A percentile compares a stretch with the other conserved stretches of the same genome.
Conservation (phyloP, 2,797 vertebrate species). For the Fratercula arctica region DNA sequence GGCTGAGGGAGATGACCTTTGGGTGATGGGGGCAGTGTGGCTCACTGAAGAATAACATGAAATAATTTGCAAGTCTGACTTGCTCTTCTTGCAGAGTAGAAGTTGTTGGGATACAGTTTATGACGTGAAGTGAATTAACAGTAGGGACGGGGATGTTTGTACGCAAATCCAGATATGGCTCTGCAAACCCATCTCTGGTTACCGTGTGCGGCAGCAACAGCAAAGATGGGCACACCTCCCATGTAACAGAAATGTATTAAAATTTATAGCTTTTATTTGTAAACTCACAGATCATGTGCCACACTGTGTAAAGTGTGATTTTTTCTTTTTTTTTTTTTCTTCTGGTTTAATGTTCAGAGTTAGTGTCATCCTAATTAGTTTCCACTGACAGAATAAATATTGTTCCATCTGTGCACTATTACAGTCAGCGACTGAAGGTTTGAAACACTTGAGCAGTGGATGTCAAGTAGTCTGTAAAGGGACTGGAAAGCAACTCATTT, state of each 20-base stretch:
- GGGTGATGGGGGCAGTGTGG: neutral
- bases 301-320: conserved; percentile 66
- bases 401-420: conserved; percentile 69
- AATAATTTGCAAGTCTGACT: neutral
- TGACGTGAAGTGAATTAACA: neutral
- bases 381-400: conserved; percentile 75
- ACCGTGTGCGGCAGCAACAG: neutral
- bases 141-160: neutral
- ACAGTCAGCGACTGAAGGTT: conserved; percentile 61
- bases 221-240: neutral
- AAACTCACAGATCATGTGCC: conserved; percentile 59
- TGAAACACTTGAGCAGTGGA: conserved; percentile 73
- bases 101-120: neutral
- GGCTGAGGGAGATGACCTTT: neutral
- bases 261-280: conserved; percentile 62
- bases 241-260: conserved; percentile 40
- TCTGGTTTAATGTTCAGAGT: conserved; percentile 69
- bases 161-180: neutral
- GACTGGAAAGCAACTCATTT: conserved; percentile 52
- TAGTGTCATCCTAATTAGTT: conserved; percentile 73
- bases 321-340: neutral
- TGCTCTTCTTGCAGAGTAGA: neutral
- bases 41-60: neutral
- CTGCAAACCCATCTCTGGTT: neutral
- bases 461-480: conserved; percentile 65